Percentiles rank a stretch among this genome's conserved stretches.
Evolutionary conservation across 2,113 vertebrate genomes (phyloP).

Genomic region (Furnarius figulus): DNA sequence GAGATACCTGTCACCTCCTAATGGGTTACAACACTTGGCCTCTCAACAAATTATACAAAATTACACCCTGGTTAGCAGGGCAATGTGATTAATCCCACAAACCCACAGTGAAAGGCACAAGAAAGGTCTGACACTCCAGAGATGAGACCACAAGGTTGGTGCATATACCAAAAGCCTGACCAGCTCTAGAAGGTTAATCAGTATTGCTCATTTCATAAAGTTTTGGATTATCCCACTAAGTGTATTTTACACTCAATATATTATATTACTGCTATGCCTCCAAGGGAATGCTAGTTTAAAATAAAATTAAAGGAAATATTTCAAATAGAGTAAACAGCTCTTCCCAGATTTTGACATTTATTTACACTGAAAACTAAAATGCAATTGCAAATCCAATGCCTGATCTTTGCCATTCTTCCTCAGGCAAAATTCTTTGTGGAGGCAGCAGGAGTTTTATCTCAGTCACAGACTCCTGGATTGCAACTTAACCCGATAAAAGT

Average conservation of each 20-base stretch:
- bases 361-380: slow-evolving; percentile 3
- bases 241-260: background rate
- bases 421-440: slow-evolving; percentile 8
- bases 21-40: background rate
- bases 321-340: background rate
- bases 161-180: background rate
- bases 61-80: background rate
- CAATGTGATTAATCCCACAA: background rate
- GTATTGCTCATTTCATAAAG: background rate
- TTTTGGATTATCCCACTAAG: background rate
- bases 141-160: background rate
- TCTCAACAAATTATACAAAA: slow-evolving; percentile 9
- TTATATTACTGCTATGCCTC: background rate
- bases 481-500: background rate
- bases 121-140: background rate
- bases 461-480: background rate
- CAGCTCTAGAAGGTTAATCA: slow-evolving; percentile 1
- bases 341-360: background rate
- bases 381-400: background rate
- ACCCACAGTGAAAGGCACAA: background rate
- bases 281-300: background rate
- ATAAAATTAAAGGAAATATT: background rate
- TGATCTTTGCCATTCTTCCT: background rate
- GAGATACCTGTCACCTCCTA: slow-evolving; percentile 14
- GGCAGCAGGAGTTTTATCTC: background rate